A percentile compares a stretch with the other conserved stretches of the same genome.
Conservation (phyloP, 2,113 vertebrate species). For the Nothobranchius kuhntae region DNA sequence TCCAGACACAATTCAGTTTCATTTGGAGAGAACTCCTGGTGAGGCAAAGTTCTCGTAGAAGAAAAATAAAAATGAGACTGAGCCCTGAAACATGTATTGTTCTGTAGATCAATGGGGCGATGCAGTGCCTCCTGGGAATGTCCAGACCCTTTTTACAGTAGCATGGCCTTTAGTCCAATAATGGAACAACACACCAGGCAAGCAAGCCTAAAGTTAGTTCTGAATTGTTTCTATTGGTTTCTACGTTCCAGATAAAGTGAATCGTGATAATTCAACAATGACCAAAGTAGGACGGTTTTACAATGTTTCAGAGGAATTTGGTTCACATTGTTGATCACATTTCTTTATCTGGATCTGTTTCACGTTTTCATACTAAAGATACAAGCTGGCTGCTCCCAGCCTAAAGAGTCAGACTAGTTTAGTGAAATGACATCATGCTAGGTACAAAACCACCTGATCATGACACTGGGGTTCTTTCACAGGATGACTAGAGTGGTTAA, state of each 20-base stretch:
- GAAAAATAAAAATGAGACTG: constrained; percentile 54
- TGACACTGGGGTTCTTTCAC: no score
- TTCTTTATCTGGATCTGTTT: no score
- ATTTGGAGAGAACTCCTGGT: constrained; percentile 23
- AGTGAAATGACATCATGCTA: no score
- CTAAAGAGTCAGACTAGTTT: no score
- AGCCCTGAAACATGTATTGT: constrained; percentile 56
- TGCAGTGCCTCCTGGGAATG: constrained; percentile 62
- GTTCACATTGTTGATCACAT: no score
- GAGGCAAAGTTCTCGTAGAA: constrained; percentile 32
- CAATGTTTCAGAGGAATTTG: no score
- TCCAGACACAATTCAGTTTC: constrained; percentile 26
- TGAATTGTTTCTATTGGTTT: constrained; percentile 28
- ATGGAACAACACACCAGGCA: constrained; percentile 42
- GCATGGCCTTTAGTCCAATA: constrained; percentile 66
- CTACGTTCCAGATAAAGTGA: constrained; percentile 24
- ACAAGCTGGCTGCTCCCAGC: no score
- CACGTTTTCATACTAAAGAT: no score
- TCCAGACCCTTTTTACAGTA: constrained; percentile 63
- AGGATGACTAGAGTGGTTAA: no score
- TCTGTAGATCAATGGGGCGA: constrained; percentile 65
- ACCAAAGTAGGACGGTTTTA: no score
- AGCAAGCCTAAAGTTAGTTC: neutral
- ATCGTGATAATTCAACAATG: neutral
- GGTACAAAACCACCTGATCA: no score